These are phyloP conservation scores for Eueides isabella DNA, from an alignment of 1,140 invertebrate genomes.

Conservation along the genomic window DNA sequence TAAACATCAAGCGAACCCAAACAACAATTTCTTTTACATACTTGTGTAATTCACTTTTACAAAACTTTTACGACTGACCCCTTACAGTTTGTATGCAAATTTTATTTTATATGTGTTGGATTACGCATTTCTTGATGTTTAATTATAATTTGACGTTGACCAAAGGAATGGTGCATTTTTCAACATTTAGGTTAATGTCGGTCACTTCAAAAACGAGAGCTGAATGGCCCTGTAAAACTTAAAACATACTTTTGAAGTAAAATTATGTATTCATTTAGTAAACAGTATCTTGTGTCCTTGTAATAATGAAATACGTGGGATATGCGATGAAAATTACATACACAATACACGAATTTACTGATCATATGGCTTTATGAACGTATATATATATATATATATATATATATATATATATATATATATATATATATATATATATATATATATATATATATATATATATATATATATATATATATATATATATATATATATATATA, in stretches of 20 bases:
- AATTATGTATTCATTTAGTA: neutral
- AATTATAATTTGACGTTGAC: conserved; percentile 8
- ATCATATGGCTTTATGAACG: no score
- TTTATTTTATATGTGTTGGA: neutral
- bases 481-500: no score
- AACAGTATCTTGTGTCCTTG: neutral
- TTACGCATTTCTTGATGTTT: neutral
- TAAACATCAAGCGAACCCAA: neutral
- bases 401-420: no score
- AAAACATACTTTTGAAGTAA: neutral
- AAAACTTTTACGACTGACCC: neutral
- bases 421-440: no score
- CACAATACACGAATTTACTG: no score
- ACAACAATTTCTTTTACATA: neutral
- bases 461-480: no score
- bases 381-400: no score
- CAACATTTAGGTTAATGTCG: neutral
- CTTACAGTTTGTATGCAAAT: conserved; percentile 1
- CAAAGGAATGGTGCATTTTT: neutral
- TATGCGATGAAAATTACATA: no score
- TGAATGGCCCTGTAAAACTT: neutral
- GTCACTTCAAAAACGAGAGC: neutral
- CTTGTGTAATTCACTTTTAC: neutral
- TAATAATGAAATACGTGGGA: no score
- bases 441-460: no score